Evolutionary conservation across 2,797 vertebrate species (phyloP), one percentile per base, ranked within the genome.

Genomic region (Pithecia hirsuta): DNA sequence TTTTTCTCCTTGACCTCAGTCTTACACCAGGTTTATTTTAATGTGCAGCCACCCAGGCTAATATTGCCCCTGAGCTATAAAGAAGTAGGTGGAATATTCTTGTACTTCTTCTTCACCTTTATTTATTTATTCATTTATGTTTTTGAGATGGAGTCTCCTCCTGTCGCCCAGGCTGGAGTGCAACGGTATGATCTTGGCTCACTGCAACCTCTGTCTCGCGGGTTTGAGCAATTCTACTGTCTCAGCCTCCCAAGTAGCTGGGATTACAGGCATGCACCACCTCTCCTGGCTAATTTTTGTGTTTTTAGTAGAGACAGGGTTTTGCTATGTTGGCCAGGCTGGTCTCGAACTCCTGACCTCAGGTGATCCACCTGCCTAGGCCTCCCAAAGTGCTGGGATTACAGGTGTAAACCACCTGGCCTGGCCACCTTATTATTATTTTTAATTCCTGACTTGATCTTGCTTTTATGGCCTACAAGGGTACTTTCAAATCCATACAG

Each of bases 371-470:
- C n/a, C 9, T 36, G 19, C 67, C 67, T 72, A 1, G 1, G 67
- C n/a, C 67, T 72, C n/a, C 20, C 19, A 39, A 72, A 72, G 10
- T 36, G n/a, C n/a, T 39, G 67, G 20, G n/a, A 72, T 72, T 72
- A 39, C 20, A 72, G 20, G 4, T 0, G 2, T 72, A n/a, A 72
- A 36, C 20, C 20, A 72, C 9, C 1, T 1, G 24, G 15, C 7
- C 15, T 67, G 33, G 33, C 15, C 33, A 41, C 39, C 46, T 78
- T 78, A 78, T 76, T 26, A 67, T 67, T 67, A n/a, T 76, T 57
- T n/a, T n/a, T 67, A 67, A 46, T 64, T 87, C 5, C 48, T 80
- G 22, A 80, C 5, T 55, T 50, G 52, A 44, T 67, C 28, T 67
- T 82, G 7, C 26, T 17, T 55, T 50, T 50, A 76, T 50, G 15